These are phyloP conservation scores for Lasius platythorax DNA, from an alignment of 2,888 invertebrate genomes.

Conservation along the genomic window DNA sequence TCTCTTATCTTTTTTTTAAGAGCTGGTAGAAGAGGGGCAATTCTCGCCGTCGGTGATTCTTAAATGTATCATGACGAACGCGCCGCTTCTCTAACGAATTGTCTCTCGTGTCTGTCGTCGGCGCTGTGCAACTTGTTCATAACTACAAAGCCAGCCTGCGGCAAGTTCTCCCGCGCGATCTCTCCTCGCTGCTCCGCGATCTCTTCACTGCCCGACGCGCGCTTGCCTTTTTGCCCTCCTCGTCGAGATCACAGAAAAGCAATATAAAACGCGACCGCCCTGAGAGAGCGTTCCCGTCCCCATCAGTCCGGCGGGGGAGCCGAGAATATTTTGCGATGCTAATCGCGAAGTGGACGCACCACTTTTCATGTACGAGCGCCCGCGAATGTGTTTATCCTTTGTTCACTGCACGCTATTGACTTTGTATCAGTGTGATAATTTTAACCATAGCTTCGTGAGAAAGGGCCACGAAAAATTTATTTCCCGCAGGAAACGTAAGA, in stretches of 20 bases:
- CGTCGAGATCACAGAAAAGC: slow-evolving; percentile 73
- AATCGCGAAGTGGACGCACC: slow-evolving; percentile 68
- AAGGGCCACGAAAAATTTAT: slow-evolving; percentile 23
- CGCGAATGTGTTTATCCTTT: slow-evolving; percentile 69
- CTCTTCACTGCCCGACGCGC: slow-evolving; percentile 54
- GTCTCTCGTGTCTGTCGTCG: slow-evolving; percentile 76
- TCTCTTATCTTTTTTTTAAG: not conserved
- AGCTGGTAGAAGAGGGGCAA: not conserved
- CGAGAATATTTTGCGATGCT: slow-evolving; percentile 71
- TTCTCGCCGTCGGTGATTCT: slow-evolving; percentile 49
- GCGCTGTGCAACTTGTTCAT: slow-evolving; percentile 74
- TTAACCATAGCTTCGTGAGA: slow-evolving; percentile 56
- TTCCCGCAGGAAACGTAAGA: not conserved
- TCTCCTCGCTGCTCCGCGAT: slow-evolving; percentile 59
- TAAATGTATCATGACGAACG: slow-evolving; percentile 78
- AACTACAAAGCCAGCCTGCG: slow-evolving; percentile 77
- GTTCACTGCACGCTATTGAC: slow-evolving; percentile 59
- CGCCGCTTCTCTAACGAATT: slow-evolving; percentile 76
- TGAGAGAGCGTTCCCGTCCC: slow-evolving; percentile 47
- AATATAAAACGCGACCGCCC: slow-evolving; percentile 69
- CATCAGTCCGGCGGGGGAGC: not conserved
- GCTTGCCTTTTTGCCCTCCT: slow-evolving; percentile 66
- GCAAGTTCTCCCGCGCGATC: slow-evolving; percentile 70
- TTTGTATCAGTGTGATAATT: slow-evolving; percentile 67
- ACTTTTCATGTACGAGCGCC: slow-evolving; percentile 66